Evolutionary conservation across 2,888 invertebrate species (phyloP).

Genomic region (Timandra comae): DNA sequence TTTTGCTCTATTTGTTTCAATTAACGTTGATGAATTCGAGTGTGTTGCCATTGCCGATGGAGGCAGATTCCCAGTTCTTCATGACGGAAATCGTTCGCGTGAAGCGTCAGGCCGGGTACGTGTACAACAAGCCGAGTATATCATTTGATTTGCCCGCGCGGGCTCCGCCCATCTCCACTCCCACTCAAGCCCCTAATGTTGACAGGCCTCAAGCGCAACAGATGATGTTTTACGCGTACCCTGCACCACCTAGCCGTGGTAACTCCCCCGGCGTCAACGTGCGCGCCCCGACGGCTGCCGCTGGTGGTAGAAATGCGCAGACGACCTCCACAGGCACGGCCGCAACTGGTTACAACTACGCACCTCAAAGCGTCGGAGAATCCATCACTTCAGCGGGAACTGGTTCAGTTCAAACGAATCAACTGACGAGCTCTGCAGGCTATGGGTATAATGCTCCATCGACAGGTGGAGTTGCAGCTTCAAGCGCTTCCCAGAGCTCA

Average conservation of each 20-base stretch:
- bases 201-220: constrained; percentile 51
- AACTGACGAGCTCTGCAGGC: constrained; percentile 21
- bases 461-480: neutral
- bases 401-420: constrained; percentile 7
- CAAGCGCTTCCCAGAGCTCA: too few relatives aligned
- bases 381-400: constrained; percentile 7
- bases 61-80: constrained; percentile 13
- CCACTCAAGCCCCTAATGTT: constrained; percentile 56
- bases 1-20: too few relatives aligned
- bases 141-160: constrained; percentile 57
- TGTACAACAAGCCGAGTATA: constrained; percentile 58
- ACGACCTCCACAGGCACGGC: constrained; percentile 10
- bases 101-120: constrained; percentile 63
- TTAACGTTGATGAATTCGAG: constrained; percentile 18
- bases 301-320: constrained; percentile 14
- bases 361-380: constrained; percentile 15
- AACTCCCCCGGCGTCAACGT: constrained; percentile 37
- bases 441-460: constrained; percentile 27
- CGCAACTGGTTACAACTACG: constrained; percentile 34
- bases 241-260: constrained; percentile 40
- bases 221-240: constrained; percentile 67
- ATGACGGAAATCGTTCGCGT: constrained; percentile 30
- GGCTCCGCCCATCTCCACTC: constrained; percentile 29
- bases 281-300: constrained; percentile 31
- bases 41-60: constrained; percentile 8